Evolutionary conservation across 2,113 vertebrate species (phyloP), one percentile per base, ranked within the genome.

Genomic region (Cephalophus harveyi): DNA sequence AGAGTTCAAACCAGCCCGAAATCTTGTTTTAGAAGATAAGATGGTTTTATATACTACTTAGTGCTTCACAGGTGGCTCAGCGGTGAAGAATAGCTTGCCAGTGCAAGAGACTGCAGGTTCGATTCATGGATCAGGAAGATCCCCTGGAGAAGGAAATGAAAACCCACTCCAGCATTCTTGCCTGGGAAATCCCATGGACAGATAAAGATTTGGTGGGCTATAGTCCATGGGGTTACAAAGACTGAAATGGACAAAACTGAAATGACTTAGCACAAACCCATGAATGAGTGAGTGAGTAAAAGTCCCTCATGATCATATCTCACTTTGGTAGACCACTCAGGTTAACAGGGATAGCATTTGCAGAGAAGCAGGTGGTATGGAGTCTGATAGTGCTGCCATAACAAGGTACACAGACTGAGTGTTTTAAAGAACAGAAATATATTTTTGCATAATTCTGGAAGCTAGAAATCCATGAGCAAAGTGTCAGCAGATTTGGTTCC

Each of bases 1-100:
- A 91, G 52, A 82, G 30, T 67, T 95, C 50, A 83, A 40, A 83
- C 95, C 95, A 97, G 96, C 79, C 78, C 67, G 30, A 91, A 91
- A n/a, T 54, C 50, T 90, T 95, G 36, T 94, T 97, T 97, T 27
- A 67, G 52, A 79, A 64, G 74, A 83, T 79, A 89, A 83, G 28
- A 36, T 88, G 30, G 30, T 84, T 96, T 97, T 93, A 89, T 93
- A 64, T 64, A 96, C 86, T 96, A 64, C 46, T 67, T 11, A 19
- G 46, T 9, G 46, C 76, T 79, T 33, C 28, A 10, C 46, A 30
- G 46, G 28, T 50, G 16, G 78, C 28, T 50, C 46, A 81, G 28
- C 1, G 0, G 78, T 50, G 33, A 81, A 81, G 46, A 81, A 33
- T 81, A 79, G 46, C 19, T 48, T 81, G 28, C 5, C 16, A 17